Percentiles rank a stretch among this genome's conserved stretches.
These are phyloP conservation scores for Orthonyx spaldingii DNA, from an alignment of 2,113 vertebrate genomes.

Conservation along the genomic window DNA sequence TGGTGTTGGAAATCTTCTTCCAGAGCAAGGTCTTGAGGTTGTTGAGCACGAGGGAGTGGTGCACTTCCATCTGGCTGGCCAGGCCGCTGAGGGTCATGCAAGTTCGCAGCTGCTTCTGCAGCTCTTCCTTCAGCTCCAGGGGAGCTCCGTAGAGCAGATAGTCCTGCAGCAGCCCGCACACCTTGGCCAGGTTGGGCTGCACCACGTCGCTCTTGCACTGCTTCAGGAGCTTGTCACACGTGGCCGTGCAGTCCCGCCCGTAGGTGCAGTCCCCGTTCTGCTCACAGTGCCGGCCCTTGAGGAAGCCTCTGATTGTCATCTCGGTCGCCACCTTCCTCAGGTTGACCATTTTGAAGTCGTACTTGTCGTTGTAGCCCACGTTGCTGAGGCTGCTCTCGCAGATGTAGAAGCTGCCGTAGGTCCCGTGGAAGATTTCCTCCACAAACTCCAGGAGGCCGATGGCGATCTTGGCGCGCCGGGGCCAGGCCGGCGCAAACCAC, in stretches of 20 bases:
- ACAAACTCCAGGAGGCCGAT: conserved; percentile 94
- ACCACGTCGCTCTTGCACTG: conserved; percentile 90
- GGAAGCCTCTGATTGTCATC: conserved; percentile 79
- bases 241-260: conserved; percentile 85
- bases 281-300: conserved; percentile 87
- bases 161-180: conserved; percentile 85
- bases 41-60: conserved; percentile 92
- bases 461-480: conserved; percentile 86
- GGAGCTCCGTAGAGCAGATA: conserved; percentile 88
- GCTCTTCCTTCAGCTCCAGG: conserved; percentile 77
- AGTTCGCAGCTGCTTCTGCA: conserved; percentile 89
- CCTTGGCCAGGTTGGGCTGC: conserved; percentile 95
- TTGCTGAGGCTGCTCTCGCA: conserved; percentile 84
- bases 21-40: conserved; percentile 95
- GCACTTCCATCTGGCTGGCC: conserved; percentile 95
- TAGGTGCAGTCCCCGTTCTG: conserved; percentile 90
- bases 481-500: conserved; percentile 93
- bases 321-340: conserved; percentile 86
- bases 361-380: conserved; percentile 87
- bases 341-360: conserved; percentile 93
- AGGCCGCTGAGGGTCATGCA: conserved; percentile 91
- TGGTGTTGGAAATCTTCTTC: conserved; percentile 93
- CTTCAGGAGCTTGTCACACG: conserved; percentile 87
- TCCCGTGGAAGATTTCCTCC: conserved; percentile 94
- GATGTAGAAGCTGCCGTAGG: conserved; percentile 91